Percentiles rank a stretch among this genome's conserved stretches.
Conservation (phyloP, 2,113 vertebrate species). For the Triplophysa rosa region DNA sequence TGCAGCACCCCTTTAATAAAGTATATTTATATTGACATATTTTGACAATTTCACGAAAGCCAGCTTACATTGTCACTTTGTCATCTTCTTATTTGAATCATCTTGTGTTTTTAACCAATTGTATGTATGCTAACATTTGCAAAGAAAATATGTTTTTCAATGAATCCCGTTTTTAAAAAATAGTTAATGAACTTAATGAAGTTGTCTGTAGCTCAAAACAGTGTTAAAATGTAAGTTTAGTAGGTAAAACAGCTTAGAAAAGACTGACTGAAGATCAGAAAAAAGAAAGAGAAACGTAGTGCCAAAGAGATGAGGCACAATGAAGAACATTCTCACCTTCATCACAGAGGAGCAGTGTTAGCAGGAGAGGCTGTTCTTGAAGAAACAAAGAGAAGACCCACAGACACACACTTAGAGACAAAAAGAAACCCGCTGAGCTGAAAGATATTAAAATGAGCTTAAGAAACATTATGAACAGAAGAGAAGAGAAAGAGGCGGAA, state of each 20-base stretch:
- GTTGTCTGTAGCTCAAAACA: too few species aligned
- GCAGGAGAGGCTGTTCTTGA: conserved; percentile 74
- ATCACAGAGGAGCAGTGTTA: conserved; percentile 74
- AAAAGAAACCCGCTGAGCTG: not conserved
- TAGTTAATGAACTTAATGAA: too few species aligned
- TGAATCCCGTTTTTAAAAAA: too few species aligned
- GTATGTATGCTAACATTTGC: too few species aligned
- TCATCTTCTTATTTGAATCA: too few species aligned
- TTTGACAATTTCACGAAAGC: too few species aligned
- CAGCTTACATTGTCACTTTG: too few species aligned
- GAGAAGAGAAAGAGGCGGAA: not conserved
- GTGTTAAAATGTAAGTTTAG: too few species aligned
- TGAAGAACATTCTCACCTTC: conserved; percentile 66
- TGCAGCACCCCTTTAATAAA: too few species aligned
- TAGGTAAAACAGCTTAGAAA: not conserved
- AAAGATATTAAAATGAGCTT: conserved; percentile 2
- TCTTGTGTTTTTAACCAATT: too few species aligned
- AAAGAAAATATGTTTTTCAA: too few species aligned
- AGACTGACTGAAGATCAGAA: not conserved
- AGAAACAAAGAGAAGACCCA: conserved; percentile 58
- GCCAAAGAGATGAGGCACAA: conserved; percentile 19
- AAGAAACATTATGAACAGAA: not conserved
- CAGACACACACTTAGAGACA: conserved; percentile 48
- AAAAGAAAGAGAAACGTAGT: not conserved
- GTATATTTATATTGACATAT: too few species aligned